Base-by-base conservation (phyloP, 2,888 invertebrate species). In the Terebella lapidaria region DNA sequence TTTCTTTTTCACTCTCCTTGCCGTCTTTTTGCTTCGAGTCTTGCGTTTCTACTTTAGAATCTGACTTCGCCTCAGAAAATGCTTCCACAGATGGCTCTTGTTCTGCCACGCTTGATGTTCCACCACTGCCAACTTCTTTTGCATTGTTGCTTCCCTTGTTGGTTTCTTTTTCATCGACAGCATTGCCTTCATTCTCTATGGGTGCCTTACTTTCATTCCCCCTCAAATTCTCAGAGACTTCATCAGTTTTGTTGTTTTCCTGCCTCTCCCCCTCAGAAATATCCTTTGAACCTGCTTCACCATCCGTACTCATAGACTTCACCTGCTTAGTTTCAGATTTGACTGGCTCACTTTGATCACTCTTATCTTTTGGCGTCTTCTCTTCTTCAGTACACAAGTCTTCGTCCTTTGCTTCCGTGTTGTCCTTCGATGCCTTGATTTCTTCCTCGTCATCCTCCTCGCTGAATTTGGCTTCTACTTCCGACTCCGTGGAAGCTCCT, bases 381-480 rank as follows among this genome's bases (percentile, higher is more conserved):
- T 52, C 53, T n/a, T n/a, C n/a, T n/a, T 27, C 25, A 27, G 46
- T 25, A 20, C 46, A 42, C n/a, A 45, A 45, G 1, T 62, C 62
- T 20, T 62, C 64, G 28, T 59, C 58, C n/a, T n/a, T n/a, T n/a
- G n/a, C n/a, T n/a, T n/a, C n/a, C n/a, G n/a, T n/a, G n/a, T n/a
- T n/a, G n/a, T n/a, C n/a, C n/a, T n/a, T n/a, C n/a, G n/a, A n/a
- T n/a, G n/a, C n/a, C n/a, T n/a, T n/a, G n/a, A n/a, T n/a, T n/a
- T n/a, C n/a, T n/a, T n/a, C n/a, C n/a, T n/a, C n/a, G n/a, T n/a
- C n/a, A n/a, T n/a, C n/a, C n/a, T 35, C 42, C n/a, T 10, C 10
- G 27, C 62, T 62, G 26, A 64, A 62, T 22, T 46, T 22, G 3
- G 62, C 62, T 30, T 57, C 57, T 24, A 45, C 53, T 35, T 35